Evolutionary conservation across 1,140 invertebrate genomes (phyloP).

Genomic region (Diuraphis noxia): DNA sequence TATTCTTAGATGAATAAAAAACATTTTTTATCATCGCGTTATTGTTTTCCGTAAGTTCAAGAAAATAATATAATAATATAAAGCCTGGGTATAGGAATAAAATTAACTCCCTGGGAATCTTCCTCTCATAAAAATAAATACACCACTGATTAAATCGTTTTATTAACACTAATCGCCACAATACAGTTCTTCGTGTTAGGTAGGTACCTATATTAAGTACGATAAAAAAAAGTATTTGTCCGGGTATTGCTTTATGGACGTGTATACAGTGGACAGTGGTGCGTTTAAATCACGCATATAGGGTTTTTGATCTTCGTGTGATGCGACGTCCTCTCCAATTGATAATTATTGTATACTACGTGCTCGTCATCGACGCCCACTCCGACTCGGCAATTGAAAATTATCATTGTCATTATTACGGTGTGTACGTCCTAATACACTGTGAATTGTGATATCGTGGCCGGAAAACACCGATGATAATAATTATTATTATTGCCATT

Average conservation of each 20-base stretch:
- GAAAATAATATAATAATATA: too few relatives aligned
- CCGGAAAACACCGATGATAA: background rate
- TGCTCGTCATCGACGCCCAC: background rate
- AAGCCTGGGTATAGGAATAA: too few relatives aligned
- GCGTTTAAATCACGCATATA: too few relatives aligned
- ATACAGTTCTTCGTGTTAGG: background rate
- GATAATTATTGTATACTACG: background rate
- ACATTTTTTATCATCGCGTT: background rate
- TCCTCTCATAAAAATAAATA: background rate
- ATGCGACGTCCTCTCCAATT: background rate
- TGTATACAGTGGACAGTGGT: too few relatives aligned
- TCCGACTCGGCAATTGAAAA: background rate
- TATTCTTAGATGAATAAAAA: background rate
- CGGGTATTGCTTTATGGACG: background rate
- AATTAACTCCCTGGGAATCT: background rate
- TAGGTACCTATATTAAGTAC: background rate
- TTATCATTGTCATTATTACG: background rate
- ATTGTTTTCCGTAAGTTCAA: too few relatives aligned
- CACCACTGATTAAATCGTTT: background rate
- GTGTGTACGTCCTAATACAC: background rate
- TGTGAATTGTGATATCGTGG: background rate
- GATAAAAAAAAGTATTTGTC: background rate
- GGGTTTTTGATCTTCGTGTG: background rate
- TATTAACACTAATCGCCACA: background rate
- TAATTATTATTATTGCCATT: background rate